Base-by-base conservation (phyloP, 2,888 invertebrate species). In the Dinocampus coccinellae region DNA sequence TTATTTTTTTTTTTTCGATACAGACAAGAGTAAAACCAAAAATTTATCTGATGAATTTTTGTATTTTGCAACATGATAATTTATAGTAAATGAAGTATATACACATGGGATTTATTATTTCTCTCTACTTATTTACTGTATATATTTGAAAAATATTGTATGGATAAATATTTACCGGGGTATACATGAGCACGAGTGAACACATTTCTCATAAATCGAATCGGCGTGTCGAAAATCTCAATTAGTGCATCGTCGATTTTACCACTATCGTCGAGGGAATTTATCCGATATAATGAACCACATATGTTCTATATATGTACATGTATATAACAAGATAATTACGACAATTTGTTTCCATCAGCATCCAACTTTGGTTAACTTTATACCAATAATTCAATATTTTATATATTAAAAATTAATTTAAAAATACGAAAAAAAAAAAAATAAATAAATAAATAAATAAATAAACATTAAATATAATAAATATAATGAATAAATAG, bases 281-380 rank as follows among this genome's bases (percentile, higher is more conserved):
- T 66, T 53, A 24, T 36, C 34, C 24, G 34, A 34, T 36, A 53
- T 71, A 71, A 71, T 66, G 39, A 71, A 71, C 60, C 66, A 53
- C 70, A 66, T 29, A 42, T 36, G 24, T 47, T 47, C 47, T 36
- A 36, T 10, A 36, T 36, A 10, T 36, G 10, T 10, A 9, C 10
- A 10, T 16, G 16, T 16, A 47, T 22, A 34, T 58, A 58, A 26
- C 13, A 24, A 52, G 47, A 55, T 71, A 71, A 71, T 71, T 66
- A 71, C 58, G 33, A 57, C 29, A 71, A 71, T 71, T 65, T 66
- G 60, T 71, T 65, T 34, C 26, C 47, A 65, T 66, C 70, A 71
- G 47, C 62, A 61, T 61, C 61, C 33, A 64, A 13, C 13, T 57
- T 57, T 70, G 11, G 42, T 55, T 55, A 70, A 64, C 64, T 53